These are phyloP conservation scores for Cricetomys ansorgei DNA, from an alignment of 2,113 vertebrate genomes.

Conservation along the genomic window DNA sequence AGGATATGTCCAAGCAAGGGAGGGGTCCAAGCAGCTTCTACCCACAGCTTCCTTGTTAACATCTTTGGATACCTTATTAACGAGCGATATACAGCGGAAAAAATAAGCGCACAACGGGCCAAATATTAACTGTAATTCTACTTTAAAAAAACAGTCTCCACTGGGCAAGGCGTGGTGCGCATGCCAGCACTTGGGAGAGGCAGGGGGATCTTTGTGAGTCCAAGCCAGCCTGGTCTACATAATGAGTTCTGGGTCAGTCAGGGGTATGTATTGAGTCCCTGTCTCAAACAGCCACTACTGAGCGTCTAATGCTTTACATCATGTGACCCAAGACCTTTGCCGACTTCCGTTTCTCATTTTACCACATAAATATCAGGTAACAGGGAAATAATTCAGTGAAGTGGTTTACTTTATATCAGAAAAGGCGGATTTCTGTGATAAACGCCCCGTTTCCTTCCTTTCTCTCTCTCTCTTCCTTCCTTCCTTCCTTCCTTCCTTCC, in stretches of 20 bases:
- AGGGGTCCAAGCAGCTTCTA: not conserved
- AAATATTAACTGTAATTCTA: not conserved
- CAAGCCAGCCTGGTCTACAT: not conserved
- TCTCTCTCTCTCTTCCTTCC: fast-evolving
- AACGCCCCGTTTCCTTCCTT: not conserved
- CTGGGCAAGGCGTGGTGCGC: not conserved
- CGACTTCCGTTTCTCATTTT: not conserved
- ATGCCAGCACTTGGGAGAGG: not conserved
- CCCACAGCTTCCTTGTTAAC: not conserved
- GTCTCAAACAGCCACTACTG: not conserved
- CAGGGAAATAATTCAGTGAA: not conserved
- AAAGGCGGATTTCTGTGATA: not conserved
- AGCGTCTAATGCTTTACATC: not conserved
- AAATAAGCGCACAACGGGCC: not conserved
- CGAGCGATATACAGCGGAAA: not conserved
- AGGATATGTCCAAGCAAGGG: not conserved
- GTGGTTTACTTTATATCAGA: not conserved
- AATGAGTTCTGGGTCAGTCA: not conserved
- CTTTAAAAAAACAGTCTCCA: not conserved
- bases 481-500: fast-evolving
- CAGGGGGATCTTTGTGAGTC: not conserved
- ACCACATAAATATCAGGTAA: not conserved
- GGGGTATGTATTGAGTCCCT: not conserved
- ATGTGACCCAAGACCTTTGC: not conserved
- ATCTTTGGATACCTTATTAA: not conserved